These are phyloP conservation scores for Oplegnathus fasciatus DNA, from an alignment of 2,113 vertebrate species.

Conservation along the genomic window DNA sequence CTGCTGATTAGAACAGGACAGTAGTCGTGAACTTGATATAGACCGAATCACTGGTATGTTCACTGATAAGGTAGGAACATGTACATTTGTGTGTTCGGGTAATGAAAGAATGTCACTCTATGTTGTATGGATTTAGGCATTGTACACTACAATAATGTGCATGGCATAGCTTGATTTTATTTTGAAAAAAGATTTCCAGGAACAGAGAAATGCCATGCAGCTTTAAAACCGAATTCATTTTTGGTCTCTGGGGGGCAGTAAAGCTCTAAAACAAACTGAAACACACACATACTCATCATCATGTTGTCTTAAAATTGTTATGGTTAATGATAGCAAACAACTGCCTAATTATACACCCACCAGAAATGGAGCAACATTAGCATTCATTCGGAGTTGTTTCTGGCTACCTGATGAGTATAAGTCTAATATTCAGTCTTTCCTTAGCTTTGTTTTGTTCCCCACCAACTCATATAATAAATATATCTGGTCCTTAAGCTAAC, in stretches of 20 bases:
- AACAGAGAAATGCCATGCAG: not conserved
- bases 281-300: not conserved
- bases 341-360: not conserved
- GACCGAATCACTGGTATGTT: not conserved
- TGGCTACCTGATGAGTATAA: not conserved
- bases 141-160: not conserved
- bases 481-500: not conserved
- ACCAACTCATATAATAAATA: not conserved
- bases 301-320: not conserved
- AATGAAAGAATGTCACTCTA: not conserved
- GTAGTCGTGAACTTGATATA: too few species aligned
- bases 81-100: not conserved
- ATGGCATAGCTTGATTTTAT: not conserved
- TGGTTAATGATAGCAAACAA: not conserved
- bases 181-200: not conserved
- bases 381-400: not conserved
- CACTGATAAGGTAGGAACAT: not conserved
- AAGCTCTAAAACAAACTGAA: not conserved
- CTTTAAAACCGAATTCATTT: not conserved
- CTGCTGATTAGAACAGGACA: not conserved
- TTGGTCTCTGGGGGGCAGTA: not conserved
- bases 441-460: not conserved
- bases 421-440: not conserved
- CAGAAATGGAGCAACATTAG: not conserved
- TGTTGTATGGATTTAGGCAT: not conserved